phyloP scores from a whole-genome alignment of 2,888 invertebrate species.

The Stenoptilia bipunctidactyla region DNA sequence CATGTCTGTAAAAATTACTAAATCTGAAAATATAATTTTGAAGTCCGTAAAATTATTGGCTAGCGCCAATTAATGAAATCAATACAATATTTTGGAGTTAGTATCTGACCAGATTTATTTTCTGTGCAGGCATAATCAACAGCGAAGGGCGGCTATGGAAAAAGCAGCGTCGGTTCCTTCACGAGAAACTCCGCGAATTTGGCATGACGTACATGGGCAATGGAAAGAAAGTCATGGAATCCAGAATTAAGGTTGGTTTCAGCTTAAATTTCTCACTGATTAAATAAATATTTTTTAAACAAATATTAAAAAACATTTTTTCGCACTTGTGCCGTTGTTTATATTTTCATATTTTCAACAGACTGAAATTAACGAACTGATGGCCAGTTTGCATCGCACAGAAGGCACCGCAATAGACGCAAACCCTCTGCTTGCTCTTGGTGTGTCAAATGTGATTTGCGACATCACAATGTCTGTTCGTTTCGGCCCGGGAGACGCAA shows the following conservation, averaged over 20 bases:
- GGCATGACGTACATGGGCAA: constrained; percentile 90
- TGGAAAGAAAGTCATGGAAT: constrained; percentile 86
- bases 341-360: constrained; percentile 39
- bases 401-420: constrained; percentile 80
- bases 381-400: constrained; percentile 73
- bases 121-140: constrained; percentile 85
- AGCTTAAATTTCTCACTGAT: background rate
- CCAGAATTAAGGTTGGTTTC: constrained; percentile 81
- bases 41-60: no score
- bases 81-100: no score
- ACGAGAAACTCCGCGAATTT: constrained; percentile 86
- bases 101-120: no score
- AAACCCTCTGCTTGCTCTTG: constrained; percentile 81
- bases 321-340: no score
- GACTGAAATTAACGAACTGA: constrained; percentile 83
- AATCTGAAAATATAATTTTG: no score
- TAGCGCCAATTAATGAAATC: no score
- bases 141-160: constrained; percentile 92
- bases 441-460: constrained; percentile 92
- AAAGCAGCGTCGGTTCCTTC: constrained; percentile 88
- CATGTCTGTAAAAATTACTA: no score
- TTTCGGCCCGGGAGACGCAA: constrained; percentile 81
- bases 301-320: no score
- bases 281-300: background rate
- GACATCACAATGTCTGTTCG: constrained; percentile 90